Evolutionary conservation across 2,888 invertebrate genomes (phyloP), one percentile per base, ranked within the genome.

Genomic region (Apeira syringaria): DNA sequence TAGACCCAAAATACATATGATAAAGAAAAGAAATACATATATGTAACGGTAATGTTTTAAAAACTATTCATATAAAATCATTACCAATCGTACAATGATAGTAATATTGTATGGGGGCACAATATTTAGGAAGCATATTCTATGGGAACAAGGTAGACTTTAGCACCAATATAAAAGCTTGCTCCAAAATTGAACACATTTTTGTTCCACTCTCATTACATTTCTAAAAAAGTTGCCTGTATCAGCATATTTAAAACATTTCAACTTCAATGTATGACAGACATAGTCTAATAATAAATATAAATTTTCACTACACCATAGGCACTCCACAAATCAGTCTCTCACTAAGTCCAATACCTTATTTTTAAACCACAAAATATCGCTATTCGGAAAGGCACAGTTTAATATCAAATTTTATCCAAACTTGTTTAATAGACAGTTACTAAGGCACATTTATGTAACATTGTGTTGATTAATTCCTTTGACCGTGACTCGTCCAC

Each of bases 401-500:
- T 38, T 33, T 26, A 39, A 49, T 36, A 44, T 34, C 39, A 35
- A 15, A 29, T 36, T 32, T 31, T 25, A 20, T 7, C 41, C 31
- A 24, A 44, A 9, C 51, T 49, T 53, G 50, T 48, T 46, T 49
- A 64, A 66, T 66, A 62, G 62, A 71, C 63, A 64, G 22, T 31
- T 50, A 37, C 43, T 76, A 83, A 85, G 85, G 85, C 84, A 85
- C 85, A 64, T 50, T n/a, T 55, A 56, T 47, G 34, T 42, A 56
- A 45, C 32, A 49, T 53, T 39, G 52, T 31, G 30, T 48, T 57
- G 10, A 22, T 87, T 77, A 92, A 78, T 92, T 92, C 72, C 92
- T 84, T 65, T 92, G 91, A 53, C 92, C 92, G 68, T 94, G 94
- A 64, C 90, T 92, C 45, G 92, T 91, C 82, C 92, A 92, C 93